These are phyloP conservation scores for Pseudolycoriella hygida DNA, from an alignment of 2,888 invertebrate genomes.

Conservation along the genomic window DNA sequence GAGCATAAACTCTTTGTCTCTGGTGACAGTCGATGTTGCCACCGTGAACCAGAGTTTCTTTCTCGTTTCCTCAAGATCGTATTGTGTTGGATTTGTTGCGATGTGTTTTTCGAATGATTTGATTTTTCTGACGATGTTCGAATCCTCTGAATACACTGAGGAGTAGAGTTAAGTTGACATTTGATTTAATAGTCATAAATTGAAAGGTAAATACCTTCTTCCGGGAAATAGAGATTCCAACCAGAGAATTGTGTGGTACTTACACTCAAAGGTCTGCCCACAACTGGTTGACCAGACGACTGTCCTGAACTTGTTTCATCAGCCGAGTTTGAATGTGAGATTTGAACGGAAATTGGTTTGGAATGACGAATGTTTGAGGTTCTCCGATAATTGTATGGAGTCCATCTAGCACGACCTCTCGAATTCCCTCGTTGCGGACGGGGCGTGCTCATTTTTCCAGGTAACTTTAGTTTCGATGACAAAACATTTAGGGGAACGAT, in stretches of 20 bases:
- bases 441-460: too few relatives aligned
- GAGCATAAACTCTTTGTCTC: slow-evolving; percentile 36
- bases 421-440: too few relatives aligned
- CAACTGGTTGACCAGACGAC: too few relatives aligned
- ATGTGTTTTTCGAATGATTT: slow-evolving; percentile 38
- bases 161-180: not conserved
- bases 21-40: slow-evolving; percentile 35
- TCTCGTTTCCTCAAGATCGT: slow-evolving; percentile 15
- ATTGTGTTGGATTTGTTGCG: slow-evolving; percentile 14
- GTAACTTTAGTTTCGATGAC: too few relatives aligned
- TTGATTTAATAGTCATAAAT: slow-evolving; percentile 5
- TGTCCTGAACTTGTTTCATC: too few relatives aligned
- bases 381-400: too few relatives aligned
- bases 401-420: too few relatives aligned
- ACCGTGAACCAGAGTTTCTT: slow-evolving; percentile 22
- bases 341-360: too few relatives aligned
- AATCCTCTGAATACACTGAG: slow-evolving; percentile 31
- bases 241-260: slow-evolving; percentile 35
- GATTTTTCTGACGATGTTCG: slow-evolving; percentile 31
- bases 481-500: too few relatives aligned
- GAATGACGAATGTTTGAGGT: too few relatives aligned
- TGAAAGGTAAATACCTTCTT: slow-evolving; percentile 34
- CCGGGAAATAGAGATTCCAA: slow-evolving; percentile 65
- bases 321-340: too few relatives aligned
- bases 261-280: not conserved